These are phyloP conservation scores for Clitarchus hookeri DNA, from an alignment of 2,888 invertebrate species.

Conservation along the genomic window DNA sequence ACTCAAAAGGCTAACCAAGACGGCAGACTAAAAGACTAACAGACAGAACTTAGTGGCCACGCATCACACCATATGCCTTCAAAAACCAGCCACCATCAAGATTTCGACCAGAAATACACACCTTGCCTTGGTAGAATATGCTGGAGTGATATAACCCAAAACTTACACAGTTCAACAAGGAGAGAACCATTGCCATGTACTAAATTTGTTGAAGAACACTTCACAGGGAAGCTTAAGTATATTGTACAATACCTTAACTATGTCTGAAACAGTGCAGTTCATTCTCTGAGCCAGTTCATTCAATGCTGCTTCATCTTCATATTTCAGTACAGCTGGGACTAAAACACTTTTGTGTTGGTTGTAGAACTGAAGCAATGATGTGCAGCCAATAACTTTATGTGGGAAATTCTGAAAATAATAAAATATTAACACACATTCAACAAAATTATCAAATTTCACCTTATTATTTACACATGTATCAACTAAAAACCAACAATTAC, in stretches of 20 bases:
- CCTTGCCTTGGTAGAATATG: no score
- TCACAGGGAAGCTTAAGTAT: no score
- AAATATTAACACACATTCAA: background rate
- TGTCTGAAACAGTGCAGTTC: background rate
- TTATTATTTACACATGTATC: background rate
- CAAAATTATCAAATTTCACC: background rate
- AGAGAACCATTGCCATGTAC: no score
- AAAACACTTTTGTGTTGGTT: slow-evolving; percentile 53
- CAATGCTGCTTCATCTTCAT: slow-evolving; percentile 46
- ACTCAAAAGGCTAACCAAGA: no score
- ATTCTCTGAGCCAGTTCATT: background rate
- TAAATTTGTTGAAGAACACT: no score
- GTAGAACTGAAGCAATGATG: slow-evolving; percentile 54
- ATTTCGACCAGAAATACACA: no score
- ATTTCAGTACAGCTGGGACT: slow-evolving; percentile 54
- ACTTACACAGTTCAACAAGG: no score
- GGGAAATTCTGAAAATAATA: slow-evolving; percentile 52
- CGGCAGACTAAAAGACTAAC: no score
- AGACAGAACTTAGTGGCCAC: no score
- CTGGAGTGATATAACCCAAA: no score
- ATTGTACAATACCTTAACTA: background rate
- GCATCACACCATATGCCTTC: no score
- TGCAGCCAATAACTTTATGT: slow-evolving; percentile 51
- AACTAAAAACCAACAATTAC: background rate
- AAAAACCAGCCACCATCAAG: no score